Evolutionary conservation across 2,113 vertebrate species (phyloP), one percentile per base, ranked within the genome.

Genomic region (Gnathonemus longibarbis): DNA sequence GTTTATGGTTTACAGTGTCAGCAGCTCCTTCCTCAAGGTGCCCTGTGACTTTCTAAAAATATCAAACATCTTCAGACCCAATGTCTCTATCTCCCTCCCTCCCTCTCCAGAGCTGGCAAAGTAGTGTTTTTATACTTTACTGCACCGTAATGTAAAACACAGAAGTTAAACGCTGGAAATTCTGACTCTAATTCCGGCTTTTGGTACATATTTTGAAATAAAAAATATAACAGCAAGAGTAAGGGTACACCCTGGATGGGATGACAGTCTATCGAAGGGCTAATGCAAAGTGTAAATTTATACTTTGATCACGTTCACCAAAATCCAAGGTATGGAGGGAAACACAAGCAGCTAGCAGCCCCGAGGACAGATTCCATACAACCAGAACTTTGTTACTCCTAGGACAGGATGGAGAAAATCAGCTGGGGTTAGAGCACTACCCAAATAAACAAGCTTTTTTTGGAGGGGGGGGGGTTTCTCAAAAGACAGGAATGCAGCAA

Each of bases 1-100:
- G 88, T 39, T 80, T 42, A 17, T 17, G 17, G 8, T 45, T 89
- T 56, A 84, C 48, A 45, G 74, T 35, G 74, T 39, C 27, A 52
- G 31, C 39, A 74, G 46, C 74, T 48, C 15, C 31, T 45, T 39
- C 87, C 74, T 80, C 70, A 89, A 89, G 88, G 88, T 89, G 70
- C 70, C 88, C 48, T 31, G 70, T 31, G 3, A 5, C 10, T 56
- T 50, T 24, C 49, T 31, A 42, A 39, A 53, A 83, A 83, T 49
- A 31, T 19, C 13, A 83, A 35, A n/a, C n/a, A 53, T 52, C 50
- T 86, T 86, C 74, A 80, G 35, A 80, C 74, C 84, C 74, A 39
- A 35, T 80, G n/a, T 70, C 62, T 31, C 62, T 70, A 10, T 31
- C 62, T 70, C n/a, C n/a, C 62, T 66, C 58, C 2, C 21, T 58